A percentile compares a stretch with the other conserved stretches of the same genome.
Conservation (phyloP, 2,888 invertebrate species). For the Dendrolimus pini region DNA sequence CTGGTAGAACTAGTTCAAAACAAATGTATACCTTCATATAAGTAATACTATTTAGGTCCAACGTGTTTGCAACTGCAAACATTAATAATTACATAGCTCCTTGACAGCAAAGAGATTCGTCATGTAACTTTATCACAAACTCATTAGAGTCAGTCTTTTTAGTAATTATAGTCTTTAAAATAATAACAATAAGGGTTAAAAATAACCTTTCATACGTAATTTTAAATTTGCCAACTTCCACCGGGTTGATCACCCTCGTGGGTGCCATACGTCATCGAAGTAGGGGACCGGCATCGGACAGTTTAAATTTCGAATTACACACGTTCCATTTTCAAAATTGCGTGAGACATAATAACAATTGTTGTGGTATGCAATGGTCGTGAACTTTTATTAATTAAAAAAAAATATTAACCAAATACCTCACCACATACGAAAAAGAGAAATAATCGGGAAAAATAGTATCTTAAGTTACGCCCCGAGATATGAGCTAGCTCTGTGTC, state of each 20-base stretch:
- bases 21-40: no score
- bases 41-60: no score
- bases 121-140: constrained; percentile 14
- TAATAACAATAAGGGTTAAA: not conserved
- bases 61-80: constrained; percentile 15
- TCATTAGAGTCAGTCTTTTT: not conserved
- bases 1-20: no score
- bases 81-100: constrained; percentile 33
- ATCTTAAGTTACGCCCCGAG: no score
- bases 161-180: not conserved
- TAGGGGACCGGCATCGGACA: constrained; percentile 42
- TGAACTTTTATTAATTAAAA: no score
- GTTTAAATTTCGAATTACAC: constrained; percentile 58
- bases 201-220: not conserved
- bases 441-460: no score
- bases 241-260: constrained; percentile 55
- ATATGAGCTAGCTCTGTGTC: no score
- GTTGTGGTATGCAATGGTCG: constrained; percentile 10
- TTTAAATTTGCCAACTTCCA: constrained; percentile 6
- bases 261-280: constrained; percentile 56
- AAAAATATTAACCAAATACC: no score
- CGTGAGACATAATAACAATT: constrained; percentile 7
- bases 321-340: constrained; percentile 50
- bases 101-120: constrained; percentile 35
- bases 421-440: no score